A percentile compares a stretch with the other conserved stretches of the same genome.
phyloP scores from a whole-genome alignment of 2,797 vertebrate genomes.

The Acanthis flammea region DNA sequence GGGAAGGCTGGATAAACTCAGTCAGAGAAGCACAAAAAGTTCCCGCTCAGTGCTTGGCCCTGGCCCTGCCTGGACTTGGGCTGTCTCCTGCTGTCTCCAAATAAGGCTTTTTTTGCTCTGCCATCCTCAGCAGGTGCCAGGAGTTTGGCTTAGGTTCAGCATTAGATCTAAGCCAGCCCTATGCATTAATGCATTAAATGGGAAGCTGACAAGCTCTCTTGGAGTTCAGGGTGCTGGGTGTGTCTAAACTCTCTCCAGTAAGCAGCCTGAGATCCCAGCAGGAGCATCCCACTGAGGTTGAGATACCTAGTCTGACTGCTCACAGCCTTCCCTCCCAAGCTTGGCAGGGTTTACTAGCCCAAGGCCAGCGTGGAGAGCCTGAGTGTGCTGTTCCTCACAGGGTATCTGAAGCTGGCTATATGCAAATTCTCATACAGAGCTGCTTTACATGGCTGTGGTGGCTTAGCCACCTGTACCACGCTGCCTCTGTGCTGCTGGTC shows the following conservation, averaged over 20 bases:
- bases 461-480: fast-evolving
- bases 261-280: not conserved
- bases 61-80: not conserved
- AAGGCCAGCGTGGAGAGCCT: not conserved
- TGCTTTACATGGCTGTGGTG: not conserved
- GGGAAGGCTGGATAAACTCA: not conserved
- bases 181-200: not conserved
- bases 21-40: too few relatives aligned
- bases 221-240: not conserved
- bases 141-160: not conserved
- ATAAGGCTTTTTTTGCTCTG: not conserved
- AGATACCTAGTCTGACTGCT: not conserved
- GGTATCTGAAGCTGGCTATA: not conserved
- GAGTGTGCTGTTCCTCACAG: not conserved
- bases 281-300: not conserved
- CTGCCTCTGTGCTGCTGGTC: not conserved
- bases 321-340: not conserved
- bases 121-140: not conserved
- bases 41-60: fast-evolving
- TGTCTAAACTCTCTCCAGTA: not conserved
- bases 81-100: not conserved
- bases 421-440: not conserved
- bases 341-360: not conserved
- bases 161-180: not conserved
- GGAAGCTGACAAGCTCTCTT: not conserved